These are phyloP conservation scores for Amorpha juglandis DNA, from an alignment of 2,888 invertebrate species.

Conservation along the genomic window DNA sequence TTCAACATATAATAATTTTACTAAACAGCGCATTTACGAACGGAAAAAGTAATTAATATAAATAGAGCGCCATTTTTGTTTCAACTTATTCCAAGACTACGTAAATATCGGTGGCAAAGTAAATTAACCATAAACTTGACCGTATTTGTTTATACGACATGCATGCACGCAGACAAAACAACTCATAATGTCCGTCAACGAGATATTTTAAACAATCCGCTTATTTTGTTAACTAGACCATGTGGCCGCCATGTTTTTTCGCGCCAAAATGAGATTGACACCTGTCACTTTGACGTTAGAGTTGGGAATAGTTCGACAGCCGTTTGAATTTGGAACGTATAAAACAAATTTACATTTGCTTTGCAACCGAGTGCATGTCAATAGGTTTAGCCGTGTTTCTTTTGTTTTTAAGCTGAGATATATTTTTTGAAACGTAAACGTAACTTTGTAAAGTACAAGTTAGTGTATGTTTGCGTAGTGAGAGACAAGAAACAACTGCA, in stretches of 20 bases:
- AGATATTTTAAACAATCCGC: slow-evolving; percentile 68
- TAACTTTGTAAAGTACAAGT: slow-evolving; percentile 44
- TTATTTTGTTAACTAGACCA: slow-evolving; percentile 75
- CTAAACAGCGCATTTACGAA: neutral
- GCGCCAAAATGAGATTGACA: slow-evolving; percentile 37
- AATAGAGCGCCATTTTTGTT: slow-evolving; percentile 16
- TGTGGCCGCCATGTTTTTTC: slow-evolving; percentile 47
- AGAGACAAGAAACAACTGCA: slow-evolving; percentile 73
- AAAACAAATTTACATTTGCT: slow-evolving; percentile 44
- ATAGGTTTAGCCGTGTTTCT: slow-evolving; percentile 45
- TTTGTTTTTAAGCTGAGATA: slow-evolving; percentile 31
- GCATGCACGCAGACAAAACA: slow-evolving; percentile 44
- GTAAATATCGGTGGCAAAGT: slow-evolving; percentile 24
- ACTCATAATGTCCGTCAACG: slow-evolving; percentile 71
- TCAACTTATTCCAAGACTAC: slow-evolving; percentile 1
- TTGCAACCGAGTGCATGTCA: slow-evolving; percentile 35
- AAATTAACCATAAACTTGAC: slow-evolving; percentile 26
- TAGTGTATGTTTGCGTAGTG: slow-evolving; percentile 63
- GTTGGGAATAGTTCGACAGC: slow-evolving; percentile 51
- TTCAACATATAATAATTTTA: slow-evolving; percentile 7
- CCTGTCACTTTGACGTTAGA: slow-evolving; percentile 44
- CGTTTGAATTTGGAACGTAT: slow-evolving; percentile 45
- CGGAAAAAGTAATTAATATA: neutral
- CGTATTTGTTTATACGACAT: slow-evolving; percentile 41
- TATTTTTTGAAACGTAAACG: slow-evolving; percentile 26